Conservation (phyloP, 2,888 invertebrate genomes). For the Agapetus fuscipes region DNA sequence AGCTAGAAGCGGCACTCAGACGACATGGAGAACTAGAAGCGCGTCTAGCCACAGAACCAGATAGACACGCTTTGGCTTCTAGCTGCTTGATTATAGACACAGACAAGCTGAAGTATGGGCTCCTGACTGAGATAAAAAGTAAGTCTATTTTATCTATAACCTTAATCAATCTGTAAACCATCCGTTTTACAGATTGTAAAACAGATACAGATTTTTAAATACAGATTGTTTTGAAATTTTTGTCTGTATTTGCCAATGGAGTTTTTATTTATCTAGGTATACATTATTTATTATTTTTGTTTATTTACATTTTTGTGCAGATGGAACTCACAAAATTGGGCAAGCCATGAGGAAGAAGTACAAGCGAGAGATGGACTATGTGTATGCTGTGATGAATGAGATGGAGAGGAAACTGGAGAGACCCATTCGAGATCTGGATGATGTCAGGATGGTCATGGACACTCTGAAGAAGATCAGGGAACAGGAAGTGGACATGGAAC, state of each 20-base stretch:
- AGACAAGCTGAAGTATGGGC: conserved; percentile 75
- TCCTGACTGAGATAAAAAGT: conserved; percentile 75
- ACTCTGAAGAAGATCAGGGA: conserved; percentile 87
- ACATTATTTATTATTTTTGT: no score
- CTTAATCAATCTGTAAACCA: no score
- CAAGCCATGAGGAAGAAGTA: conserved; percentile 84
- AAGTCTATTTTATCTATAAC: no score
- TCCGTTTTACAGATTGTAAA: no score
- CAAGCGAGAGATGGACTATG: conserved; percentile 86
- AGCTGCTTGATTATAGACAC: conserved; percentile 69
- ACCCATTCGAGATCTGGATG: conserved; percentile 85
- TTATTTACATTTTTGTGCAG: no score
- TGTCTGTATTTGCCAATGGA: no score
- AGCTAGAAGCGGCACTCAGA: conserved; percentile 65
- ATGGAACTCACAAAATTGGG: conserved; percentile 69
- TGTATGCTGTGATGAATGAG: conserved; percentile 86
- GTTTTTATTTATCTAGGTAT: no score
- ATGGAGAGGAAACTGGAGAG: conserved; percentile 83
- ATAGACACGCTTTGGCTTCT: conserved; percentile 61
- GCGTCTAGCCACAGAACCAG: conserved; percentile 61
- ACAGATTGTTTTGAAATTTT: no score
- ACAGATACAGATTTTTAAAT: no score
- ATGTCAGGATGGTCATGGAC: conserved; percentile 89
- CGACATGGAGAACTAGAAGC: conserved; percentile 70
- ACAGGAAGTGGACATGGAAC: conserved; percentile 92